These are phyloP conservation scores for Fundulus diaphanus DNA, from an alignment of 2,797 vertebrate genomes.

Conservation along the genomic window DNA sequence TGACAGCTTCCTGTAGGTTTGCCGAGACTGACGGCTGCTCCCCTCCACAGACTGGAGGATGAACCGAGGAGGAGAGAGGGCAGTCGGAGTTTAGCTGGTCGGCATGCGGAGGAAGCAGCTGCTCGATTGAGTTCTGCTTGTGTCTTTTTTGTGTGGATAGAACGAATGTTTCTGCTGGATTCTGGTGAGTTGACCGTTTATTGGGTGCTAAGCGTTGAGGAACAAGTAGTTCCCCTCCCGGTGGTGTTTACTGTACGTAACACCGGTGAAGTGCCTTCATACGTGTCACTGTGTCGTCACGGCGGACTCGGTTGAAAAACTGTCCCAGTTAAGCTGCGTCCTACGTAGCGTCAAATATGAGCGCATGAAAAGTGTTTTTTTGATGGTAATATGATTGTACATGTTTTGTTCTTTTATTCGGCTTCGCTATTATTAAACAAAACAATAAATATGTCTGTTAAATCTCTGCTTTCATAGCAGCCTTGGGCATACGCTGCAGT, in stretches of 20 bases:
- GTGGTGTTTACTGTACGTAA: slow-evolving; percentile 32
- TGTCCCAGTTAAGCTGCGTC: fast-evolving
- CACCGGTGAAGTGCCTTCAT: slow-evolving; percentile 29
- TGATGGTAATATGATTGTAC: fast-evolving
- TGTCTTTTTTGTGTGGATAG: slow-evolving; percentile 7
- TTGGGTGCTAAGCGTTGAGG: neutral
- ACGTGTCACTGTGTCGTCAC: slow-evolving; percentile 73
- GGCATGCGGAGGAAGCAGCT: slow-evolving; percentile 45
- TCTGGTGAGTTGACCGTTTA: slow-evolving; percentile 47
- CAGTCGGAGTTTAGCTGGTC: slow-evolving; percentile 12
- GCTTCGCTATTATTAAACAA: neutral
- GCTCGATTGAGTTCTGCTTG: slow-evolving; percentile 12
- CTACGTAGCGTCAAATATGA: fast-evolving
- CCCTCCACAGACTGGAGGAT: slow-evolving; percentile 36
- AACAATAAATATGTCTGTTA: fast-evolving
- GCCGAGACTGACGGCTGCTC: slow-evolving; percentile 26
- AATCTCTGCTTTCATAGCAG: neutral
- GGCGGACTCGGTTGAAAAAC: slow-evolving; percentile 36
- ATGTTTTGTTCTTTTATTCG: slow-evolving; percentile 8
- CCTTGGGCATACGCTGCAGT: neutral
- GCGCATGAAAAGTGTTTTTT: fast-evolving
- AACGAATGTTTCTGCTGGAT: slow-evolving; percentile 27
- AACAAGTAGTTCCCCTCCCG: slow-evolving; percentile 29
- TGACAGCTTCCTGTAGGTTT: slow-evolving; percentile 73
- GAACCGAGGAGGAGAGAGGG: slow-evolving; percentile 18